Evolutionary conservation across 1,140 invertebrate genomes (phyloP).

Genomic region (Scaptomyza montana): DNA sequence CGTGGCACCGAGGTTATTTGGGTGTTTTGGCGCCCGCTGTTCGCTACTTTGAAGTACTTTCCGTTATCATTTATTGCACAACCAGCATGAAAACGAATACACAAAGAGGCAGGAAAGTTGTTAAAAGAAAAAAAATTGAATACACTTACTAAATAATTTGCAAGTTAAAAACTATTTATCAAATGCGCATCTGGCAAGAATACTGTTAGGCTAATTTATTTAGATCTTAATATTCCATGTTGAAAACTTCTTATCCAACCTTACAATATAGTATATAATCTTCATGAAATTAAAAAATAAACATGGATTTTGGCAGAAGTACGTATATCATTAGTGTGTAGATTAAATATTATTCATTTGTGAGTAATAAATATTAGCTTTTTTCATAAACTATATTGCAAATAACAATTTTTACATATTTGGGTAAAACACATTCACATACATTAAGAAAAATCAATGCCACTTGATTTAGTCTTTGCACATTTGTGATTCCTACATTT

Average conservation of each 20-base stretch:
- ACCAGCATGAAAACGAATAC: constrained; percentile 45
- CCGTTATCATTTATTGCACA: constrained; percentile 58
- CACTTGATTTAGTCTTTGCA: background rate
- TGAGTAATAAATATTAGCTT: too few species aligned
- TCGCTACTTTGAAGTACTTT: constrained; percentile 43
- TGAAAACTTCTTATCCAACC: too few species aligned
- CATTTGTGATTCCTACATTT: constrained; percentile 4
- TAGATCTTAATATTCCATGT: too few species aligned
- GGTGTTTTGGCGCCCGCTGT: background rate
- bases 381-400: too few species aligned
- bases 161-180: too few species aligned
- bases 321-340: too few species aligned
- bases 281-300: too few species aligned
- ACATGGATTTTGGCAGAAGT: too few species aligned
- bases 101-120: background rate
- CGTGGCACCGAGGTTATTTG: background rate
- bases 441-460: background rate
- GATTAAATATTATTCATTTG: too few species aligned
- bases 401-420: background rate
- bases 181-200: too few species aligned
- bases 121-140: background rate
- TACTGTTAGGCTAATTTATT: too few species aligned
- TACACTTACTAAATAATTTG: background rate
- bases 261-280: too few species aligned
- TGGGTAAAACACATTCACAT: background rate